Percentiles rank a stretch among this genome's conserved stretches.
phyloP scores from a whole-genome alignment of 92 coral and sea anemone species.

The Chrysogorgia sp. region DNA sequence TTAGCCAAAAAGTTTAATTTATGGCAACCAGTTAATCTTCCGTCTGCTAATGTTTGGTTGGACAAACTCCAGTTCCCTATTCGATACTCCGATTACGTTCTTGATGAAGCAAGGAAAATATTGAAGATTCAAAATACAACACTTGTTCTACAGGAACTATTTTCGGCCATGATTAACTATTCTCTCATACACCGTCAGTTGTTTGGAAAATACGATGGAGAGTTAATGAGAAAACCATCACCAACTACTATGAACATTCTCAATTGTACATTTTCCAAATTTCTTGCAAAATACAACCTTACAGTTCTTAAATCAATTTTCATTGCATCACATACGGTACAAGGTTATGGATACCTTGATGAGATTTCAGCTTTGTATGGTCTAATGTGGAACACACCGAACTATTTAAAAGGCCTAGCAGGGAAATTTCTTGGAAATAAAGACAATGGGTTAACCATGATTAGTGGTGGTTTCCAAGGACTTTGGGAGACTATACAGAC shows the following conservation, averaged over 20 bases:
- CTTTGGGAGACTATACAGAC: constrained; percentile 40
- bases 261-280: constrained; percentile 29
- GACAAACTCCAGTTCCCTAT: constrained; percentile 25
- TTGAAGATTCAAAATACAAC: not conserved
- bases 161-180: constrained; percentile 37
- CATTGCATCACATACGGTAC: constrained; percentile 47
- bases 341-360: constrained; percentile 59
- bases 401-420: constrained; percentile 27
- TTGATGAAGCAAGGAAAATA: constrained; percentile 37
- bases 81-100: not conserved
- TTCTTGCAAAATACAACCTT: constrained; percentile 24
- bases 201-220: constrained; percentile 61
- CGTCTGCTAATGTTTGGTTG: constrained; percentile 38
- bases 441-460: constrained; percentile 34
- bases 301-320: constrained; percentile 44
- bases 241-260: constrained; percentile 18
- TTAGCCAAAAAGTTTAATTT: constrained; percentile 51
- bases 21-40: constrained; percentile 42
- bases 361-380: constrained; percentile 55
- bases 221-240: constrained; percentile 45
- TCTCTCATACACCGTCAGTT: constrained; percentile 45
- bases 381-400: constrained; percentile 58
- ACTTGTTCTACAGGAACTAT: constrained; percentile 1
- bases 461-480: constrained; percentile 49
- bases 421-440: constrained; percentile 3